These are phyloP conservation scores for Hylaeus anthracinus DNA, from an alignment of 1,140 invertebrate genomes.

Conservation along the genomic window DNA sequence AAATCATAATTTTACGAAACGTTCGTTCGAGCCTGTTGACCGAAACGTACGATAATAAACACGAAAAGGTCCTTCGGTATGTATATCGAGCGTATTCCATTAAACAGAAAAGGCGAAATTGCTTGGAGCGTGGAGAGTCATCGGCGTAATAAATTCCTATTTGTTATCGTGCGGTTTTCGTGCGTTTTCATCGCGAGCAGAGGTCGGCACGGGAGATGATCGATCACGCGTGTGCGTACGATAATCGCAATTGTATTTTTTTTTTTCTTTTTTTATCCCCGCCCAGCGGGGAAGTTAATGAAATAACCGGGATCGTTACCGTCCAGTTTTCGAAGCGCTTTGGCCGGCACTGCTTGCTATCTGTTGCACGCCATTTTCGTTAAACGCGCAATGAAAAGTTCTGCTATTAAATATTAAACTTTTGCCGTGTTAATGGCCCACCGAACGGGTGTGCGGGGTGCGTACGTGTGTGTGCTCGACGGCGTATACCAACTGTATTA, in stretches of 20 bases:
- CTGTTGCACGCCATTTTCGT: conserved; percentile 27
- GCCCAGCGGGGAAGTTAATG: not conserved
- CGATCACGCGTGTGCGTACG: not conserved
- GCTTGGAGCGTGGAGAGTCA: too few species aligned
- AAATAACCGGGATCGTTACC: conserved; percentile 15
- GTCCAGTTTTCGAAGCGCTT: conserved; percentile 11
- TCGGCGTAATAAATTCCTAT: too few species aligned
- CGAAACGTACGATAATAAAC: too few species aligned
- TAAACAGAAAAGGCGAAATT: too few species aligned
- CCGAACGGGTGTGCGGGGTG: too few species aligned
- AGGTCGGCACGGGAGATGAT: too few species aligned
- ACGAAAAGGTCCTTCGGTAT: too few species aligned
- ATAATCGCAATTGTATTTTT: conserved; percentile 17
- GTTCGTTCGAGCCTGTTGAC: too few species aligned
- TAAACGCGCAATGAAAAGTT: conserved; percentile 36
- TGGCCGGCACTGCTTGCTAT: conserved; percentile 14
- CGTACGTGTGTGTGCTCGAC: not conserved
- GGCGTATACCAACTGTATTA: conserved; percentile 42
- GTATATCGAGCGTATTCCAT: too few species aligned
- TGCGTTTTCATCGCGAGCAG: not conserved
- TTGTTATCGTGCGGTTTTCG: too few species aligned
- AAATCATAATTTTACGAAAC: too few species aligned
- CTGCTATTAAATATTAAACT: conserved; percentile 43
- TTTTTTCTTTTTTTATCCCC: not conserved
- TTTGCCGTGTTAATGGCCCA: conserved; percentile 24